phyloP scores from a whole-genome alignment of 2,113 vertebrate genomes.

The Tetraodon nigroviridis region DNA sequence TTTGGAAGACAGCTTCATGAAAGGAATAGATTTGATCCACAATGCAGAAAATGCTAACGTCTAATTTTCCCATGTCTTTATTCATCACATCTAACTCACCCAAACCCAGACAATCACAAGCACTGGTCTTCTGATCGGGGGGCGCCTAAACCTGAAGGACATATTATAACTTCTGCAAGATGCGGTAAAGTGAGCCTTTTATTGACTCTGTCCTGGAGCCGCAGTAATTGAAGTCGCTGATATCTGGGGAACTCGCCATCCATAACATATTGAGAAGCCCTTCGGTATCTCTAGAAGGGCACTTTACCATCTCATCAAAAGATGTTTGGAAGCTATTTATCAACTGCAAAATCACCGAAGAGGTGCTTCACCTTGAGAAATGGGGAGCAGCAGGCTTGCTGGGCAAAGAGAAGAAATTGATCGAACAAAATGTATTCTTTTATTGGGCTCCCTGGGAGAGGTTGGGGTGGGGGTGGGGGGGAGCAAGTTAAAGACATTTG shows the following conservation, averaged over 20 bases:
- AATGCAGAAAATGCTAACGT: too few relatives aligned
- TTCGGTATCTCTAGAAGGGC: constrained; percentile 20
- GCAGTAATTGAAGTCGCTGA: constrained; percentile 32
- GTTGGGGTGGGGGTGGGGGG: neutral
- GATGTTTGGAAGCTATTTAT: constrained; percentile 39
- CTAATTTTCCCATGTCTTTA: too few relatives aligned
- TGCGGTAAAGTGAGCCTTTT: constrained; percentile 24
- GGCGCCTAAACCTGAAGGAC: constrained; percentile 29
- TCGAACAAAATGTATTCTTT: constrained; percentile 17
- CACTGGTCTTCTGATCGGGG: neutral
- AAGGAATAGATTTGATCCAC: too few relatives aligned
- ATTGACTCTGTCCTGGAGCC: constrained; percentile 18
- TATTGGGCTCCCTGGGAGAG: constrained; percentile 14
- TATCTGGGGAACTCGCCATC: constrained; percentile 16
- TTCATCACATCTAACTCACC: too few relatives aligned
- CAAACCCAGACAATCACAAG: too few relatives aligned
- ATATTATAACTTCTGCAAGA: constrained; percentile 21
- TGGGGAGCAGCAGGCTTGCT: neutral
- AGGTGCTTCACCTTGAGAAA: constrained; percentile 31
- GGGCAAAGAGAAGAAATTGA: constrained; percentile 19
- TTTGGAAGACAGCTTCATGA: too few relatives aligned
- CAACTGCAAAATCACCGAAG: constrained; percentile 14
- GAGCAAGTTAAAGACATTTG: neutral
- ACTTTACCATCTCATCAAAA: constrained; percentile 46
- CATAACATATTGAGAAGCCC: constrained; percentile 37